These are phyloP conservation scores for Seriola quinqueradiata DNA, from an alignment of 2,113 vertebrate species.

Conservation along the genomic window DNA sequence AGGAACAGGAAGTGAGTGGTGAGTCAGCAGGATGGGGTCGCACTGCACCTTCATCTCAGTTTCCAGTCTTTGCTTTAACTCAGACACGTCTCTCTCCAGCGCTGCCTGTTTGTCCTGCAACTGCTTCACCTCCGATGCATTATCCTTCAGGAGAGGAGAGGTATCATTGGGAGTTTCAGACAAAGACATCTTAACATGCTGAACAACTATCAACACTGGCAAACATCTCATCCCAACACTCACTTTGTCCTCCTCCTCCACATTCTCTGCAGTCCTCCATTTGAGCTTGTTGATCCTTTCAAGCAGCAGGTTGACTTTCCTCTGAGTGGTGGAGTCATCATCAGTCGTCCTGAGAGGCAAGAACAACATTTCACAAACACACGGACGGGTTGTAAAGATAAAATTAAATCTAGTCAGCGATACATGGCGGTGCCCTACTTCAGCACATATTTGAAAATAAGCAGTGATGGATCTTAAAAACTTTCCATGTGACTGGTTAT, in stretches of 20 bases:
- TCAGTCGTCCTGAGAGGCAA: conserved; percentile 88
- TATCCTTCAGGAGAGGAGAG: conserved; percentile 57
- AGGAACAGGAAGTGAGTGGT: conserved; percentile 26
- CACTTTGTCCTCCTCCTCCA: conserved; percentile 83
- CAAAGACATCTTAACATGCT: conserved; percentile 18
- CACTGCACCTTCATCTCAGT: conserved; percentile 87
- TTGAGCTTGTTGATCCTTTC: conserved; percentile 94
- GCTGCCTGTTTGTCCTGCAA: conserved; percentile 86
- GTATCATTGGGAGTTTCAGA: background rate
- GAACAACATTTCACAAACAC: conserved; percentile 19
- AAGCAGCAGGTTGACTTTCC: conserved; percentile 93
- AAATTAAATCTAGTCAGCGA: background rate
- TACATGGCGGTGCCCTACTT: background rate
- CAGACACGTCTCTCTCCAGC: conserved; percentile 86
- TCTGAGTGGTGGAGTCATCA: conserved; percentile 90
- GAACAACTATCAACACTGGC: background rate
- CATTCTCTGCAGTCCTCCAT: conserved; percentile 88
- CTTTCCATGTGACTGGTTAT: conserved; percentile 50
- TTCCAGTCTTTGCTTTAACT: conserved; percentile 89
- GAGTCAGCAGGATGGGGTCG: conserved; percentile 32
- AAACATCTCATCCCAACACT: conserved; percentile 49
- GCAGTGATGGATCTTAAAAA: conserved; percentile 23
- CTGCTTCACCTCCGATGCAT: conserved; percentile 80
- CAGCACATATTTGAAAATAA: conserved; percentile 19
- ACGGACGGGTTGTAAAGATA: background rate